These are phyloP conservation scores for Chrysomallon squamiferum DNA, from an alignment of 1,140 invertebrate species.

Conservation along the genomic window DNA sequence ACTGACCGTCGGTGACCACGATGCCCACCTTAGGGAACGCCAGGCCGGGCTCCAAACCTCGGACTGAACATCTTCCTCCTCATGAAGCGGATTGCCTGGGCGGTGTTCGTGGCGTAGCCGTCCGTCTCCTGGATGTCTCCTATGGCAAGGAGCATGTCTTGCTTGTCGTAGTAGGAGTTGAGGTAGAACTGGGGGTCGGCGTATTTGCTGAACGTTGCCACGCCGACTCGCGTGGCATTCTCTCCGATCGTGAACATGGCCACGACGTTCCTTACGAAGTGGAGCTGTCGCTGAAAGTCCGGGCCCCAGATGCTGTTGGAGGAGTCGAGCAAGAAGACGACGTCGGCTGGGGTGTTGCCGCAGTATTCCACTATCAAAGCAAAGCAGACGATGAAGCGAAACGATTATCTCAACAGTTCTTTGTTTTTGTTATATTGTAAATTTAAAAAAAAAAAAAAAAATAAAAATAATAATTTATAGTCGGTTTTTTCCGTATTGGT, in stretches of 20 bases:
- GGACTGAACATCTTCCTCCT: conserved; percentile 30
- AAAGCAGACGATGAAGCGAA: no score
- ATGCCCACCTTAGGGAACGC: conserved; percentile 39
- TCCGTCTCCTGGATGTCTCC: conserved; percentile 18
- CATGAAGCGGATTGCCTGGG: conserved; percentile 21
- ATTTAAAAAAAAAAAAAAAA: no score
- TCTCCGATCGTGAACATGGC: conserved; percentile 45
- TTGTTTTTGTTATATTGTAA: no score
- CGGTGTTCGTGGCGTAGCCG: conserved; percentile 26
- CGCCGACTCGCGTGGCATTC: conserved; percentile 37
- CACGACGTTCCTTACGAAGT: conserved; percentile 45
- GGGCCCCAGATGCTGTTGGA: conserved; percentile 53
- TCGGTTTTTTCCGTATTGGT: no score
- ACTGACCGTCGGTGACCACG: conserved; percentile 53
- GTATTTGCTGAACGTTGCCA: conserved; percentile 35
- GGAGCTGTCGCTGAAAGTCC: conserved; percentile 43
- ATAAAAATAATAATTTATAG: no score
- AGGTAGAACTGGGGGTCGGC: conserved; percentile 34
- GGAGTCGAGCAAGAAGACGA: conserved; percentile 52
- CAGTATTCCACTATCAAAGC: no score
- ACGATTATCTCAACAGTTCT: no score
- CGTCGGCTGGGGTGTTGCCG: conserved; percentile 42
- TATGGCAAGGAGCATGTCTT: conserved; percentile 28
- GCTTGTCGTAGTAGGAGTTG: conserved; percentile 32
- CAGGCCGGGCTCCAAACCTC: conserved; percentile 25